Conservation (phyloP, 64 coral and sea anemone genomes). For the Acropora yongei region DNA sequence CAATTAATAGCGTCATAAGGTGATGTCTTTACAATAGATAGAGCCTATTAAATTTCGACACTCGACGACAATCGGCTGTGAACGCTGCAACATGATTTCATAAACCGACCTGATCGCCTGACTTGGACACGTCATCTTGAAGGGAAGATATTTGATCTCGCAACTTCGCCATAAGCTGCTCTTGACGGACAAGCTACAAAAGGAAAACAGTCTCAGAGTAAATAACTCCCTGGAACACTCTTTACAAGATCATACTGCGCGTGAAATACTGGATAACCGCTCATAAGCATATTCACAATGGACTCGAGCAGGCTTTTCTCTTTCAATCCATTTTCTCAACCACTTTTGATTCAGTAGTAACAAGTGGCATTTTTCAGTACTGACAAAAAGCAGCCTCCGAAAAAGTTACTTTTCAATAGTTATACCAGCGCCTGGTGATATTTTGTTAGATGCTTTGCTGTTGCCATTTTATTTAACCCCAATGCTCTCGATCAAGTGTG, state of each 20-base stretch:
- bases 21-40: too few relatives aligned
- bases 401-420: not conserved
- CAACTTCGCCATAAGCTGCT: conserved; percentile 86
- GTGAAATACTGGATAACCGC: not conserved
- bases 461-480: not conserved
- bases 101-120: conserved; percentile 72
- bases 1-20: too few relatives aligned
- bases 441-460: not conserved
- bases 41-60: too few relatives aligned
- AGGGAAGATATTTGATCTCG: conserved; percentile 81
- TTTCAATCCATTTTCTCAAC: too few relatives aligned
- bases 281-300: too few relatives aligned
- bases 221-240: not conserved
- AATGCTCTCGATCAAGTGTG: not conserved
- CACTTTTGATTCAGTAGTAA: too few relatives aligned
- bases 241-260: not conserved
- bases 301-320: too few relatives aligned
- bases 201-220: not conserved
- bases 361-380: too few relatives aligned
- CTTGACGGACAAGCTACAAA: conserved; percentile 82
- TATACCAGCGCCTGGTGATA: conserved; percentile 25
- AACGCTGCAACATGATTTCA: not conserved
- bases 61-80: not conserved
- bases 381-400: too few relatives aligned
- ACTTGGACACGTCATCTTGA: conserved; percentile 78